phyloP scores from a whole-genome alignment of 1,140 invertebrate species.

The Listronotus bonariensis region DNA sequence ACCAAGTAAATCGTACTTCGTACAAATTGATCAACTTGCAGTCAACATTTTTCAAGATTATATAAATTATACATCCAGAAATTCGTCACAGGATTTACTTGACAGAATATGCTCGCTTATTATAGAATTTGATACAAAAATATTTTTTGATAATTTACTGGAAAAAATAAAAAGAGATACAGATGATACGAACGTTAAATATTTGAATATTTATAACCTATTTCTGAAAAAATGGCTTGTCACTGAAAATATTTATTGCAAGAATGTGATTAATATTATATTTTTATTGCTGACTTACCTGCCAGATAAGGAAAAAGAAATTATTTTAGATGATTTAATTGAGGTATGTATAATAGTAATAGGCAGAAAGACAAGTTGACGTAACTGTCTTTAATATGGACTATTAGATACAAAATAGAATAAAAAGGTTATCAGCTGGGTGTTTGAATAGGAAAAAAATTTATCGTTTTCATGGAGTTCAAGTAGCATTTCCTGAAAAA shows the following conservation, averaged over 20 bases:
- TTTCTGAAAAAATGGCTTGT: constrained; percentile 59
- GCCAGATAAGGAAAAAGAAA: constrained; percentile 56
- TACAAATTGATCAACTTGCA: constrained; percentile 54
- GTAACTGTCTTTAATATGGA: no score
- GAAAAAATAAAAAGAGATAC: constrained; percentile 48
- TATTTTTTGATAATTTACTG: constrained; percentile 53
- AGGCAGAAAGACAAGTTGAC: constrained; percentile 2
- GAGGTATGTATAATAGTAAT: constrained; percentile 53
- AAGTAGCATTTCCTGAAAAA: no score
- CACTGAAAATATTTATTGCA: constrained; percentile 53
- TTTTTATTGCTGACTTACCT: constrained; percentile 63
- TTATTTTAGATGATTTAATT: constrained; percentile 59
- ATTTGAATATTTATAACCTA: constrained; percentile 59
- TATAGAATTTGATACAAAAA: constrained; percentile 55
- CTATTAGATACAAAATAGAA: no score
- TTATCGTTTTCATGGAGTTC: no score
- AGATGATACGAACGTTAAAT: constrained; percentile 45
- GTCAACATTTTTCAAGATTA: constrained; percentile 59
- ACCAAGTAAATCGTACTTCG: constrained; percentile 5
- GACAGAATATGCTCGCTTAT: constrained; percentile 56
- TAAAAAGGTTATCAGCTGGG: no score
- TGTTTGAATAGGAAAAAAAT: no score
- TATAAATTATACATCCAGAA: constrained; percentile 56
- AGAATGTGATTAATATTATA: constrained; percentile 62
- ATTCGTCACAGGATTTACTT: constrained; percentile 51